Conservation (phyloP, 2,888 invertebrate species). For the Aspidapion aeneum region DNA sequence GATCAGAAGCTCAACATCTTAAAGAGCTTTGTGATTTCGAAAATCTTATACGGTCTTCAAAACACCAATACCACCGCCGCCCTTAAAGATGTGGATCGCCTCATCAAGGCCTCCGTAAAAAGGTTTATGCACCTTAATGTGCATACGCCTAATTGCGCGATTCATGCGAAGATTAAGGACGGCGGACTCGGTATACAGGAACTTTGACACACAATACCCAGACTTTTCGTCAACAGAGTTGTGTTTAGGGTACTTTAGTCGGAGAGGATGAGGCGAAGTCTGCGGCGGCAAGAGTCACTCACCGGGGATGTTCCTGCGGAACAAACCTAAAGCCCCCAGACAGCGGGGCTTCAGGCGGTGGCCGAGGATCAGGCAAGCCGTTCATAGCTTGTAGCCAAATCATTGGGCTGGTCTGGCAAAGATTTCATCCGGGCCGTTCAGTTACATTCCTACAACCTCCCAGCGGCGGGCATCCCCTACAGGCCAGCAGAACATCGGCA, state of each 20-base stretch:
- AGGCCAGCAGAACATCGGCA: slow-evolving; percentile 20
- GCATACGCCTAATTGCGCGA: slow-evolving; percentile 35
- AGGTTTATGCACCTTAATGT: slow-evolving; percentile 51
- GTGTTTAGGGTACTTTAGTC: slow-evolving; percentile 14
- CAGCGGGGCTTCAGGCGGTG: slow-evolving; percentile 13
- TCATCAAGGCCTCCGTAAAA: slow-evolving; percentile 19
- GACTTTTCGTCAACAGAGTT: slow-evolving; percentile 16
- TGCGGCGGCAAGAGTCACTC: slow-evolving; percentile 7
- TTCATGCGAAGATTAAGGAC: slow-evolving; percentile 29
- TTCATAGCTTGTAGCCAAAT: slow-evolving; percentile 12
- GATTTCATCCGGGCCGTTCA: slow-evolving; percentile 32
- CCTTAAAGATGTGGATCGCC: slow-evolving; percentile 15
- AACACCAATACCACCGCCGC: slow-evolving; percentile 27
- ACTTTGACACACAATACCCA: slow-evolving; percentile 24
- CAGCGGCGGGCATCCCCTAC: slow-evolving; percentile 29
- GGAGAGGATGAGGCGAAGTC: not conserved
- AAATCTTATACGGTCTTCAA: slow-evolving; percentile 39
- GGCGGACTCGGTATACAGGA: slow-evolving; percentile 34
- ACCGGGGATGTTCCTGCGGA: slow-evolving; percentile 13
- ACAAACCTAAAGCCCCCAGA: slow-evolving; percentile 17
- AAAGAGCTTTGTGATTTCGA: slow-evolving; percentile 38
- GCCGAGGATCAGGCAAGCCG: slow-evolving; percentile 18
- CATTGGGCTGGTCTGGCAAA: slow-evolving; percentile 28
- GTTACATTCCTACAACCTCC: slow-evolving; percentile 27
- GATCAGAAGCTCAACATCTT: slow-evolving; percentile 41